Conservation (phyloP, 2,113 vertebrate genomes). For the Apodemus sylvaticus region DNA sequence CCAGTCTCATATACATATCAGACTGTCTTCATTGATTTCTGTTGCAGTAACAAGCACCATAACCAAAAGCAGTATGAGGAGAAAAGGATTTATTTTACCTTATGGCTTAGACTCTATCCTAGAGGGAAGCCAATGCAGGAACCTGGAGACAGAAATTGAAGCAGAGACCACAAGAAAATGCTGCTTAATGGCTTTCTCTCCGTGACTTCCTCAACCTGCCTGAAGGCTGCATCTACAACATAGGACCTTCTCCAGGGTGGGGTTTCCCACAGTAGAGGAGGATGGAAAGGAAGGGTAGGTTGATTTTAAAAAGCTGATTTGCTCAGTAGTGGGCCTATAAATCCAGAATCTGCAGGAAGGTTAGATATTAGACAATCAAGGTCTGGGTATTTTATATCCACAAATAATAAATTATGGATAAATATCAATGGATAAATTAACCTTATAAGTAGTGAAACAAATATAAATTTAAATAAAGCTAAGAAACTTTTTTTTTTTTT, state of each 20-base stretch:
- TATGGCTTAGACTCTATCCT: background rate
- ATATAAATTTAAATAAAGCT: background rate
- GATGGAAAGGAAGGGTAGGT: too few species aligned
- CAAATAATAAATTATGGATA: background rate
- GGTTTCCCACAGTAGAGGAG: too few species aligned
- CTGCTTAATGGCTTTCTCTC: background rate
- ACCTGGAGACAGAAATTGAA: background rate
- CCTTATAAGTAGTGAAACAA: background rate
- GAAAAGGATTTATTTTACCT: background rate
- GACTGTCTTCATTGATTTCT: background rate
- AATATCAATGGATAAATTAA: background rate
- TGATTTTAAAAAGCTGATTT: background rate
- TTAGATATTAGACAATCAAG: constrained; percentile 17
- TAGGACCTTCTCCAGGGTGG: background rate
- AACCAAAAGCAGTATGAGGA: background rate
- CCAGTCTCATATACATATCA: background rate
- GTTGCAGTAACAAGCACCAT: background rate
- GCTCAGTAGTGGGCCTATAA: background rate
- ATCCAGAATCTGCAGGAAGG: background rate
- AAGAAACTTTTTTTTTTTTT: background rate
- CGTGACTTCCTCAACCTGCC: background rate
- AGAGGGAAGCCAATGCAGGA: background rate
- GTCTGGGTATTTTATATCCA: background rate
- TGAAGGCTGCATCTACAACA: background rate
- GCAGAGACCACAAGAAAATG: background rate